Conservation (phyloP, 2,113 vertebrate species). For the Hippopotamus amphibius region DNA sequence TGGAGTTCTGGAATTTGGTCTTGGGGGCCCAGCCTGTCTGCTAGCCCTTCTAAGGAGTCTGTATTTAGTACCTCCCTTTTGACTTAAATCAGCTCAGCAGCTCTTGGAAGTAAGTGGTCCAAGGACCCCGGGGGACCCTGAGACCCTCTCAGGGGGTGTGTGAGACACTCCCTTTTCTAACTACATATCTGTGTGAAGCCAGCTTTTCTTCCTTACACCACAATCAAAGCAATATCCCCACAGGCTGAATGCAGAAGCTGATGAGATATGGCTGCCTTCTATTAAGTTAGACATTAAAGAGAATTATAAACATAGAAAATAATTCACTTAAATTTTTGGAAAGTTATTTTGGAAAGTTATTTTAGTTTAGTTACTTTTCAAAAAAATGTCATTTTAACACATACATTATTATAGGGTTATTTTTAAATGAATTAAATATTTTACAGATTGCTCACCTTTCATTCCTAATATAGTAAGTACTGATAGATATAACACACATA, state of each 20-base stretch:
- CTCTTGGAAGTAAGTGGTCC: not conserved
- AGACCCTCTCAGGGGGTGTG: not conserved
- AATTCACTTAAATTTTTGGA: not conserved
- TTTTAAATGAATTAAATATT: conserved; percentile 17
- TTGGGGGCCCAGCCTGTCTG: not conserved
- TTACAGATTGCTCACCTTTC: not conserved
- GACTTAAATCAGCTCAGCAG: not conserved
- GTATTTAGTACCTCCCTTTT: not conserved
- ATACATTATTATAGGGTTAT: not conserved
- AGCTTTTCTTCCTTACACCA: not conserved
- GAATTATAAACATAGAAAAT: not conserved
- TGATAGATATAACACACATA: not conserved
- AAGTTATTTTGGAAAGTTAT: not conserved
- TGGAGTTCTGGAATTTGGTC: not conserved
- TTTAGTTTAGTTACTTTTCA: not conserved
- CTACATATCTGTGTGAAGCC: not conserved
- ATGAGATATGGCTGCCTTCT: not conserved
- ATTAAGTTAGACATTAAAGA: not conserved
- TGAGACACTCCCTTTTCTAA: not conserved
- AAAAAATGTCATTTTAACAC: not conserved
- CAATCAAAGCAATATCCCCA: not conserved
- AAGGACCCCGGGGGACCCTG: not conserved
- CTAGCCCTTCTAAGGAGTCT: not conserved
- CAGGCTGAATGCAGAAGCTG: not conserved
- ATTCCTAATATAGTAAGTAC: not conserved